A percentile compares a stretch with the other conserved stretches of the same genome.
phyloP scores from a whole-genome alignment of 2,113 vertebrate genomes.

The Sardina pilchardus region DNA sequence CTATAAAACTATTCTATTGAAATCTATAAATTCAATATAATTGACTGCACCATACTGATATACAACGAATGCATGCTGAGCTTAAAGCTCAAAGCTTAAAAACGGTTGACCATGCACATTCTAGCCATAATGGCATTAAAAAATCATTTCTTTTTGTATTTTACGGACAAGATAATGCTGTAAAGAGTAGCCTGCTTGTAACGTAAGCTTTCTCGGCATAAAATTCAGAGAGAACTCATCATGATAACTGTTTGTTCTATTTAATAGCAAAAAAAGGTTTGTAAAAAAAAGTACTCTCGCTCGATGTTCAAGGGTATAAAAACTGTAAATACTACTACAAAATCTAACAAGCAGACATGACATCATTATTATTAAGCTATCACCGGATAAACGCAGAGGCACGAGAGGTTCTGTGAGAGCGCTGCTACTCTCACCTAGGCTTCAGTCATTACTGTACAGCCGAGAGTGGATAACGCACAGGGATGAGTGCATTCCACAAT shows the following conservation, averaged over 20 bases:
- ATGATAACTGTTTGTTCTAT: neutral
- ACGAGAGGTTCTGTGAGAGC: neutral
- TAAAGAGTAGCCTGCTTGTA: no score
- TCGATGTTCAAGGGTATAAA: no score
- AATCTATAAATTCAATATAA: neutral
- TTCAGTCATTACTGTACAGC: slow-evolving; percentile 47
- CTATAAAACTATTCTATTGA: neutral
- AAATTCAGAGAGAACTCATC: neutral
- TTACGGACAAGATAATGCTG: neutral
- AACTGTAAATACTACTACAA: neutral
- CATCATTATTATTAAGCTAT: neutral
- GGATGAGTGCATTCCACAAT: slow-evolving; percentile 41
- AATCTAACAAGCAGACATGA: neutral
- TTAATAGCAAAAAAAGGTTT: neutral
- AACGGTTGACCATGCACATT: neutral
- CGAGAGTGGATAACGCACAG: slow-evolving; percentile 26
- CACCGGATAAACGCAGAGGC: neutral
- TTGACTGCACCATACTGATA: neutral
- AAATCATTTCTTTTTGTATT: neutral
- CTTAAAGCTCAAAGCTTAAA: neutral
- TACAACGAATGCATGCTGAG: neutral
- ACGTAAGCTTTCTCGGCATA: no score
- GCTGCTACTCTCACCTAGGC: neutral
- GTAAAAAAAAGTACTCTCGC: no score
- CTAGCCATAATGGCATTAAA: neutral